Evolutionary conservation across 2,797 vertebrate species (phyloP).

Genomic region (Gambelia wislizenii): DNA sequence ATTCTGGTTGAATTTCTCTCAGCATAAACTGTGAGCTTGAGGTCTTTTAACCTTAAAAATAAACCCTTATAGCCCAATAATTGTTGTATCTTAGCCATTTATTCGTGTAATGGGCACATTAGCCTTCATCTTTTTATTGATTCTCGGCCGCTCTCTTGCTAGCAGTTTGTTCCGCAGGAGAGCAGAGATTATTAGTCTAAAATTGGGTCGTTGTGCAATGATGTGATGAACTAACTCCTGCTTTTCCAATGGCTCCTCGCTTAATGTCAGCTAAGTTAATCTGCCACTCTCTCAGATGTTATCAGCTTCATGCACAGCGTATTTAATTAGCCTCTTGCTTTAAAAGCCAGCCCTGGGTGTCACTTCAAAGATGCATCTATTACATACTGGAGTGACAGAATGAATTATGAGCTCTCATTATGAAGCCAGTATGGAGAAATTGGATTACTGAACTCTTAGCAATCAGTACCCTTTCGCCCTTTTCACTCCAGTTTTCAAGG

Average conservation of each 20-base stretch:
- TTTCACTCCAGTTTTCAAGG: not conserved
- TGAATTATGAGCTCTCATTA: constrained; percentile 50
- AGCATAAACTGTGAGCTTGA: constrained; percentile 10
- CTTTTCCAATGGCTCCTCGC: constrained; percentile 22
- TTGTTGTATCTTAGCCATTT: not conserved
- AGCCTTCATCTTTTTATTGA: constrained; percentile 28
- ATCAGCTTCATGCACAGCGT: constrained; percentile 33
- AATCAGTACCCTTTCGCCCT: not conserved
- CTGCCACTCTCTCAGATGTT: constrained; percentile 32
- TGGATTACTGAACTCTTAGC: constrained; percentile 39
- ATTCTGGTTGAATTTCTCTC: not conserved
- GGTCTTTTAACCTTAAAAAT: constrained; percentile 33
- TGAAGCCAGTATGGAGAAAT: constrained; percentile 55
- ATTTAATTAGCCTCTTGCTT: constrained; percentile 64
- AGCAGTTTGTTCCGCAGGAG: constrained; percentile 10
- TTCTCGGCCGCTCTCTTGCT: constrained; percentile 1
- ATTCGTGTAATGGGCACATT: constrained; percentile 8
- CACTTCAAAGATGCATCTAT: constrained; percentile 58
- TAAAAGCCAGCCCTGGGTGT: constrained; percentile 60
- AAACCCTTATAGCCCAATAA: constrained; percentile 30
- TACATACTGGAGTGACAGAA: constrained; percentile 57
- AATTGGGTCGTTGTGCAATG: constrained; percentile 23
- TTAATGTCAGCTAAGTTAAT: constrained; percentile 27
- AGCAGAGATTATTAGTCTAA: constrained; percentile 36
- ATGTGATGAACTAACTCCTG: not conserved